phyloP scores from a whole-genome alignment of 2,113 vertebrate species.

The Hypanus sabinus region DNA sequence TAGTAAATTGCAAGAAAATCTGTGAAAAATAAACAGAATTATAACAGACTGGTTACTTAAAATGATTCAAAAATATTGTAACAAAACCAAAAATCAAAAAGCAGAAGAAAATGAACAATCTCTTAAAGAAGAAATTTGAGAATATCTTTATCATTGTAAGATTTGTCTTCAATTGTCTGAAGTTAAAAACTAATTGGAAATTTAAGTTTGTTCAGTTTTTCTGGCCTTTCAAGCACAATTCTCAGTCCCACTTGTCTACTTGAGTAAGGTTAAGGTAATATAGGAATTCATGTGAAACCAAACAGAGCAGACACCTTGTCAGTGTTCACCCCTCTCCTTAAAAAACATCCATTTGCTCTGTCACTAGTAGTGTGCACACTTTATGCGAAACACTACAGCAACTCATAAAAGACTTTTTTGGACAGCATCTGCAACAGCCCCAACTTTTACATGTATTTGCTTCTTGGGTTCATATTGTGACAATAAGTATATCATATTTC shows the following conservation, averaged over 20 bases:
- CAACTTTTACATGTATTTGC: too few species aligned
- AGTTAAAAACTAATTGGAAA: neutral
- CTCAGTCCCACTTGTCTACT: neutral
- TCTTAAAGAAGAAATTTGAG: neutral
- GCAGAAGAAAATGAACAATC: neutral
- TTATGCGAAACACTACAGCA: too few species aligned
- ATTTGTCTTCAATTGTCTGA: neutral
- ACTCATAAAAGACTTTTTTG: neutral
- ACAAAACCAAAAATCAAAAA: neutral
- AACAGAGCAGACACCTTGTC: neutral
- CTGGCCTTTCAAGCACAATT: neutral
- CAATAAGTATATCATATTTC: too few species aligned
- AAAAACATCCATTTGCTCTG: too few species aligned
- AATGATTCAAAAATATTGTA: neutral
- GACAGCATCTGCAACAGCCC: neutral
- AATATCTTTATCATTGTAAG: slow-evolving; percentile 2
- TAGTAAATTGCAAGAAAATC: slow-evolving; percentile 1
- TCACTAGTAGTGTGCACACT: too few species aligned
- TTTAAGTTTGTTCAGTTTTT: neutral
- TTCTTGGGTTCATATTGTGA: too few species aligned
- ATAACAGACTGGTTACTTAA: neutral
- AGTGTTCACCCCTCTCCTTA: too few species aligned
- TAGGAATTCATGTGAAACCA: neutral
- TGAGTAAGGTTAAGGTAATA: neutral
- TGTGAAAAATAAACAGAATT: neutral